These are phyloP conservation scores for Corythoichthys intestinalis DNA, from an alignment of 2,113 vertebrate species.

Conservation along the genomic window DNA sequence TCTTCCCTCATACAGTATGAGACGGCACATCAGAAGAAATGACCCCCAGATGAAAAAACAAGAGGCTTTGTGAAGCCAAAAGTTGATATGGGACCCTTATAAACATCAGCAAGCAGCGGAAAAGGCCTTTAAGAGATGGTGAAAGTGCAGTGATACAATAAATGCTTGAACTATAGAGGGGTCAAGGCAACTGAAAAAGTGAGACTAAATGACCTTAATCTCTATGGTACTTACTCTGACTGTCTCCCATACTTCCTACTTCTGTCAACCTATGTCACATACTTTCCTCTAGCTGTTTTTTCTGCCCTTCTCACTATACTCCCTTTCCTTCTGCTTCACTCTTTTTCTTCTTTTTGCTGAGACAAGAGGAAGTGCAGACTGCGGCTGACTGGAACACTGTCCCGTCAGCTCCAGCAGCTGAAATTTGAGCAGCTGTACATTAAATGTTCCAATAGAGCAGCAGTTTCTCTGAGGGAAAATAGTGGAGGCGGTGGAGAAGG, in stretches of 20 bases:
- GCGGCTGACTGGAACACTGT: slow-evolving; percentile 56
- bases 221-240: not conserved
- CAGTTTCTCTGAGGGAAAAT: slow-evolving; percentile 65
- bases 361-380: slow-evolving; percentile 67
- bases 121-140: slow-evolving; percentile 26
- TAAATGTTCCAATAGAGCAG: slow-evolving; percentile 76
- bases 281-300: not conserved
- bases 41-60: slow-evolving; percentile 65
- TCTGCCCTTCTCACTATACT: not conserved
- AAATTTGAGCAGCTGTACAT: slow-evolving; percentile 65
- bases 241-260: slow-evolving; percentile 6
- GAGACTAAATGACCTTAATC: slow-evolving; percentile 5
- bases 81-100: slow-evolving; percentile 17
- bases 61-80: slow-evolving; percentile 20
- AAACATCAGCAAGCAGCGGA: slow-evolving; percentile 40
- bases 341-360: slow-evolving; percentile 41
- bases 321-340: not conserved
- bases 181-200: not conserved
- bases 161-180: slow-evolving; percentile 27
- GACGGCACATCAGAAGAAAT: slow-evolving; percentile 47
- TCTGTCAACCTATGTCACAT: not conserved
- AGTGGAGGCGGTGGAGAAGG: slow-evolving; percentile 30
- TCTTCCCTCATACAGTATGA: slow-evolving; percentile 16
- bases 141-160: slow-evolving; percentile 20
- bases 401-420: slow-evolving; percentile 53